phyloP scores from a whole-genome alignment of 2,113 vertebrate species.

The Phainopepla nitens region DNA sequence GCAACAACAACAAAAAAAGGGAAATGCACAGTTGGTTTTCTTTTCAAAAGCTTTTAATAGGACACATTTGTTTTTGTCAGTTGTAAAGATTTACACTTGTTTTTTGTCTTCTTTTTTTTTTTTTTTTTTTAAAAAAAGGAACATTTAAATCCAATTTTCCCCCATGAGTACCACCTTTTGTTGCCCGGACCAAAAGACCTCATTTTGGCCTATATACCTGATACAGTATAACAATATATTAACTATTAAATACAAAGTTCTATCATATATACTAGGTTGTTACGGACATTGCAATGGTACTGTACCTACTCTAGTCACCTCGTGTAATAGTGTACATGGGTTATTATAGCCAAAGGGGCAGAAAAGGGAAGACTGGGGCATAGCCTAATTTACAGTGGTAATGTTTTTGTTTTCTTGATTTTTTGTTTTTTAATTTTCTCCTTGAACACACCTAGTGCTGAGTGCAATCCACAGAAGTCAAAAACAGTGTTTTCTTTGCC shows the following conservation, averaged over 20 bases:
- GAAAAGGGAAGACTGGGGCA: conserved; percentile 49
- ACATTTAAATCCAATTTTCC: conserved; percentile 44
- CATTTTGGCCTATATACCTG: conserved; percentile 47
- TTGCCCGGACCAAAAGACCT: conserved; percentile 52
- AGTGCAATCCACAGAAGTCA: conserved; percentile 65
- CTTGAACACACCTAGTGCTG: conserved; percentile 35
- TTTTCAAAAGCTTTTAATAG: conserved; percentile 66
- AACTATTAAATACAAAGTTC: conserved; percentile 71
- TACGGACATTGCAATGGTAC: conserved; percentile 66
- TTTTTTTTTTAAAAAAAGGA: not conserved
- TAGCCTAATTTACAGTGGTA: conserved; percentile 54
- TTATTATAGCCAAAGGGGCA: conserved; percentile 53
- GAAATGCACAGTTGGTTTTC: conserved; percentile 15
- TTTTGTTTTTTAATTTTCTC: not conserved
- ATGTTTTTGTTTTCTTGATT: not conserved
- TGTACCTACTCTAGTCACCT: conserved; percentile 64
- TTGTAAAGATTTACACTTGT: conserved; percentile 61
- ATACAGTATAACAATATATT: conserved; percentile 67
- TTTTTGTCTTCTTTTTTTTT: not conserved
- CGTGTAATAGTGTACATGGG: conserved; percentile 58
- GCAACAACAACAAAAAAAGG: not conserved
- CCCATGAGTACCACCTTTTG: conserved; percentile 53
- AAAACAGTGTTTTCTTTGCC: conserved; percentile 38
- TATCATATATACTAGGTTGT: conserved; percentile 65
- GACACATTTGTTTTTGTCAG: conserved; percentile 64